Base-by-base conservation (phyloP, 2,113 vertebrate genomes). In the Odobenus rosmarus region DNA sequence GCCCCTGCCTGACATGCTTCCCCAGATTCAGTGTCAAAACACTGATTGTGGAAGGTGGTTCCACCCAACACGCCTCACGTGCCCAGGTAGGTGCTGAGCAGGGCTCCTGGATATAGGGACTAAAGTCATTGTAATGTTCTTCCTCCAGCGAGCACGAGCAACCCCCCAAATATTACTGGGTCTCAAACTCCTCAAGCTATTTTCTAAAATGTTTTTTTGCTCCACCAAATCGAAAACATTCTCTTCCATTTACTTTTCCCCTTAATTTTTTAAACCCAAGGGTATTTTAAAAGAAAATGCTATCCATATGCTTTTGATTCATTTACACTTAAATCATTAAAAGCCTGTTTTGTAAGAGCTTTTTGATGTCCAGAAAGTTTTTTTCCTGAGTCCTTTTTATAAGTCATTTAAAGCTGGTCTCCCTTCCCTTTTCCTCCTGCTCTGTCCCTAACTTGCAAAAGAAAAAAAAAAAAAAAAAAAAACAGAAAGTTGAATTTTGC, bases 241-340 rank as follows among this genome's bases (percentile, higher is more conserved):
- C 93, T 97, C 64, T 83, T 83, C 79, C 92, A 95, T 95, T 96
- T 97, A 96, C 71, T 96, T 94, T 82, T 92, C 71, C 31, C 80
- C 76, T 96, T 97, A 90, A 97, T 92, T 92, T 97, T 97, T 95
- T 92, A 96, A 97, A 96, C 87, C 80, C 83, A 97, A 69, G 93
- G 28, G 76, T 88, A 96, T 96, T 98, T 98, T 96, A 95, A 98
- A 96, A 93, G 83, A 96, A 98, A 97, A 97, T 94, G 76, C 64
- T 88, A 96, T 95, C 90, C 96, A 97, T 96, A 92, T 98, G 98
- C 92, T 97, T 97, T 97, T 97, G 64, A 97, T 97, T 97, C 96
- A 94, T 98, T 97, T 98, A 97, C 93, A 98, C 96, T 98, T 97
- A 98, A 98, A 97, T 97, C 97, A 98, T 98, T 96, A 98, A 90